These are phyloP conservation scores for cat (Felis catus) DNA, from an alignment of 2,113 vertebrate species.

Conservation along the genomic window F.catus_Fca126_mat1.0 CM031418.1:68899001-68899500, in stretches of 20 bases:
- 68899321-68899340: background rate
- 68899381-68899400: background rate
- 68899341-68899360: background rate
- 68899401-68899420: conserved; percentile 39
- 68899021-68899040: conserved; percentile 82
- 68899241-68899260: background rate
- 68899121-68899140: background rate
- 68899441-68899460: conserved; percentile 25
- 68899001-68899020: conserved; percentile 85
- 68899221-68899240: background rate
- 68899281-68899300: background rate
- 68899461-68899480: conserved; percentile 53
- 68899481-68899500: background rate
- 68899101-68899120: conserved; percentile 65
- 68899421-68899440: conserved; percentile 43
- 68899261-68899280: background rate
- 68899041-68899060: conserved; percentile 83
- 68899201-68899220: background rate
- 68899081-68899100: conserved; percentile 68
- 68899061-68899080: conserved; percentile 67
- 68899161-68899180: background rate
- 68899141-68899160: background rate
- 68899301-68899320: background rate
- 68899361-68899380: background rate
- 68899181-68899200: conserved; percentile 1